Base-by-base conservation (phyloP, 2,888 invertebrate genomes). In the Perithous albicinctus region DNA sequence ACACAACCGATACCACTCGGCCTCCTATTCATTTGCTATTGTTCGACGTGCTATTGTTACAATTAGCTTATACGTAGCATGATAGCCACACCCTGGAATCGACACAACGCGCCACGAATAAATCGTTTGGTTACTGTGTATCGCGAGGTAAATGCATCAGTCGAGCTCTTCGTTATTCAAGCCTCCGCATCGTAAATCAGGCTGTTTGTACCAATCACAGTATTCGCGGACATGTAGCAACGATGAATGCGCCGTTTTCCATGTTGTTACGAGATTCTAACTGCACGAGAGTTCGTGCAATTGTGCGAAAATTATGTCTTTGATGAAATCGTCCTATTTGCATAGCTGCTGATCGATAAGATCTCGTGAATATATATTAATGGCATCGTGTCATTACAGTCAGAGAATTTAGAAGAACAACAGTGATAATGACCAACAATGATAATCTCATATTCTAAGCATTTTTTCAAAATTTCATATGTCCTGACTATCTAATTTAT, bases 31-130 rank as follows among this genome's bases (percentile, higher is more conserved):
- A 61, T 73, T 48, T 23, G 15, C 63, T 32, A 67, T 81, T 81
- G 73, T 79, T 32, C 59, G 35, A 51, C 32, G 12, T 41, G 41
- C 51, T 61, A 66, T 80, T 78, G 75, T 72, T 78, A 74, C 67
- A 66, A 66, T 78, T 73, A 73, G 70, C 73, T 64, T 20, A 79
- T 80, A 8, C 56, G 32, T n/a, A n/a, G n/a, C n/a, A n/a, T 77
- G 48, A 67, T 48, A 20, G 81, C 81, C 84, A 82, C 84, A 84
- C 82, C 84, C 77, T 59, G 23, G 35, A 8, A 64, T 70, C 67
- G 66, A 67, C 20, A 43, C 32, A 59, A 46, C 67, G 59, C 67
- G 75, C 75, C 75, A 67, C 46, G 59, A 59, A 66, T 67, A 59
- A 59, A 67, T 76, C 35, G 46, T 59, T n/a, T 23, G 23, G 66